A percentile compares a stretch with the other conserved stretches of the same genome.
Conservation (phyloP, 2,888 invertebrate genomes). For the Agrilus biguttatus region DNA sequence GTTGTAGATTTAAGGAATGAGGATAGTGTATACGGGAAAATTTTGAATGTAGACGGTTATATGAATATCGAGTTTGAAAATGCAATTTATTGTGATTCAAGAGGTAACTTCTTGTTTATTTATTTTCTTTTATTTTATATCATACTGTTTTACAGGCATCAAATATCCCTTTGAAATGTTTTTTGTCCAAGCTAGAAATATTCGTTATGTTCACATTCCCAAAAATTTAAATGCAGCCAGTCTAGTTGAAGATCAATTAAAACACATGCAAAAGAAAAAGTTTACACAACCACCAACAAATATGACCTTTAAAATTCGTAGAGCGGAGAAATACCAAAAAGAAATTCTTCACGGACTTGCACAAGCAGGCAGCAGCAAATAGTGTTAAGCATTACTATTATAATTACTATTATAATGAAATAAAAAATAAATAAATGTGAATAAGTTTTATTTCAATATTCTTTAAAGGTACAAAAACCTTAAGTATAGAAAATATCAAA, state of each 20-base stretch:
- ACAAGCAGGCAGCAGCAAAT: constrained; percentile 26
- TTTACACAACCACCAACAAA: constrained; percentile 11
- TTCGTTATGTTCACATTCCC: constrained; percentile 55
- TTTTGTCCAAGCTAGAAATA: constrained; percentile 47
- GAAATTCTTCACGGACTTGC: constrained; percentile 32
- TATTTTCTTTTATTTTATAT: not conserved
- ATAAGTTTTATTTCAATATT: not conserved
- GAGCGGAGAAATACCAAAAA: constrained; percentile 37
- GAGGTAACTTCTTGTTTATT: constrained; percentile 27
- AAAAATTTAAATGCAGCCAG: constrained; percentile 21
- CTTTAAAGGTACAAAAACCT: constrained; percentile 1
- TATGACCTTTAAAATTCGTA: constrained; percentile 37
- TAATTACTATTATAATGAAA: not conserved
- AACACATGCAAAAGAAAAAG: constrained; percentile 5
- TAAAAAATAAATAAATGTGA: not conserved
- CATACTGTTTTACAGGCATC: constrained; percentile 19
- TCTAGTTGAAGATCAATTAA: constrained; percentile 15
- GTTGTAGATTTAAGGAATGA: constrained; percentile 55
- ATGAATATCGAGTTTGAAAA: constrained; percentile 54
- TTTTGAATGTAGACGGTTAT: constrained; percentile 47
- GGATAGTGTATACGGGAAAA: constrained; percentile 43
- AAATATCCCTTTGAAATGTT: constrained; percentile 45
- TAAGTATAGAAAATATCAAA: constrained; percentile 1
- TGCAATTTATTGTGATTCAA: constrained; percentile 46
- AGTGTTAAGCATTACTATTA: not conserved